phyloP scores from a whole-genome alignment of 2,113 vertebrate genomes.

The Scomber japonicus region DNA sequence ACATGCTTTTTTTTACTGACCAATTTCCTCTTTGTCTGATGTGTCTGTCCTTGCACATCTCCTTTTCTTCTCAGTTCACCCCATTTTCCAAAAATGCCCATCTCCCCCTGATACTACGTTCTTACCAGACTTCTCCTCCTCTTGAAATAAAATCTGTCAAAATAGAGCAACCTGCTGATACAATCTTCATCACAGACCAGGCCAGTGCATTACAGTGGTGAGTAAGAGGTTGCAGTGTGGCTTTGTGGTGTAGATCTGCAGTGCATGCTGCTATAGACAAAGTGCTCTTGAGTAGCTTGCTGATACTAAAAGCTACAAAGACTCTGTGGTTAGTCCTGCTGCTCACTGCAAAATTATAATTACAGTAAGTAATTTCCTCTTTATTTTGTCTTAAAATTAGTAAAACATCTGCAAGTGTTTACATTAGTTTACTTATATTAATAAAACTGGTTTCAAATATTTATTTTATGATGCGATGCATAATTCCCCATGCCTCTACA shows the following conservation, averaged over 20 bases:
- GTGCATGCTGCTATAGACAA: conserved; percentile 14
- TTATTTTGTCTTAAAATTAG: neutral
- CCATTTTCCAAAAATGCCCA: neutral
- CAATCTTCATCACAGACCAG: conserved; percentile 3
- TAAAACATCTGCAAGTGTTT: neutral
- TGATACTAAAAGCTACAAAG: conserved; percentile 29
- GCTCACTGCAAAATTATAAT: conserved; percentile 4
- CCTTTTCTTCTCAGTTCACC: neutral
- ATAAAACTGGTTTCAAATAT: neutral
- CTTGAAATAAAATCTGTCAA: neutral
- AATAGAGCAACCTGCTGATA: conserved; percentile 20
- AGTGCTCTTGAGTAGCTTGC: conserved; percentile 41
- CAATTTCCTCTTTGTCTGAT: conserved; percentile 79
- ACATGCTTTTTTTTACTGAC: conserved; percentile 63
- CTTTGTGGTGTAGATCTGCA: conserved; percentile 26
- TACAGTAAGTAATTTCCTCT: neutral
- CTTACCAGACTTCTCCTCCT: neutral
- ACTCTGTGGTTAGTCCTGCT: conserved; percentile 22
- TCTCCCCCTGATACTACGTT: neutral
- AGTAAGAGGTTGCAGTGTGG: neutral
- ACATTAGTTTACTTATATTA: neutral
- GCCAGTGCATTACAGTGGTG: neutral
- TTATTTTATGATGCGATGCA: neutral
- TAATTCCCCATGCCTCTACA: neutral
- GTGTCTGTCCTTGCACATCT: conserved; percentile 43